phyloP scores from a whole-genome alignment of 1,140 invertebrate genomes.

The Lycorma delicatula region DNA sequence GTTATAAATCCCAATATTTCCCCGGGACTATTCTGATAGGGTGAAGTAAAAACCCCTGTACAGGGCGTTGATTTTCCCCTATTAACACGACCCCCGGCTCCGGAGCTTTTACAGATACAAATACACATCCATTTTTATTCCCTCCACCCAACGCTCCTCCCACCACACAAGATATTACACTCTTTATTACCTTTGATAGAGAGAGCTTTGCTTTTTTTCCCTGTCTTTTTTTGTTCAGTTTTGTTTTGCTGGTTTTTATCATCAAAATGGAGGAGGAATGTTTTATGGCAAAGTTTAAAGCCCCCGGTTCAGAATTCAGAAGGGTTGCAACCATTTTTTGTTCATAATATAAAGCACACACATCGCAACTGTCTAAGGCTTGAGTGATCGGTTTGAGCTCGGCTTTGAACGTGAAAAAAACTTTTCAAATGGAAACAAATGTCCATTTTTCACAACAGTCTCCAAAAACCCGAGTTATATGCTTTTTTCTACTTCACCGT shows the following conservation, averaged over 20 bases:
- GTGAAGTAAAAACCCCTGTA: background rate
- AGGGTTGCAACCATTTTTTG: background rate
- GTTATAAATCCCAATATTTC: slow-evolving; percentile 5
- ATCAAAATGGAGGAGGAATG: slow-evolving; percentile 4
- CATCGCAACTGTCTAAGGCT: slow-evolving; percentile 1
- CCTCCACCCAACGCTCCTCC: background rate
- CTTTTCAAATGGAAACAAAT: slow-evolving; percentile 6
- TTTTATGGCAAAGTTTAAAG: slow-evolving; percentile 6
- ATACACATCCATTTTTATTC: slow-evolving; percentile 7
- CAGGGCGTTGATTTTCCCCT: slow-evolving; percentile 3
- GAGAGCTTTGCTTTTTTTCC: background rate
- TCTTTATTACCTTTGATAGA: slow-evolving; percentile 7
- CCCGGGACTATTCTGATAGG: slow-evolving; percentile 3
- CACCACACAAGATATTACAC: slow-evolving; percentile 4
- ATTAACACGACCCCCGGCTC: background rate
- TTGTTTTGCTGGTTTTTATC: slow-evolving; percentile 2
- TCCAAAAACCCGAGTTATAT: too few relatives aligned
- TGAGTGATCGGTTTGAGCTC: background rate
- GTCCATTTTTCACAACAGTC: background rate
- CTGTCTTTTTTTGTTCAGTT: slow-evolving; percentile 1
- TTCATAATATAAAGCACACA: background rate
- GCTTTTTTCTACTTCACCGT: too few relatives aligned
- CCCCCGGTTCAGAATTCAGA: background rate
- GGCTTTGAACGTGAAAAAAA: background rate
- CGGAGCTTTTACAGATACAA: background rate